Conservation (phyloP, 2,797 vertebrate species). For the Coccyzus lansbergi region DNA sequence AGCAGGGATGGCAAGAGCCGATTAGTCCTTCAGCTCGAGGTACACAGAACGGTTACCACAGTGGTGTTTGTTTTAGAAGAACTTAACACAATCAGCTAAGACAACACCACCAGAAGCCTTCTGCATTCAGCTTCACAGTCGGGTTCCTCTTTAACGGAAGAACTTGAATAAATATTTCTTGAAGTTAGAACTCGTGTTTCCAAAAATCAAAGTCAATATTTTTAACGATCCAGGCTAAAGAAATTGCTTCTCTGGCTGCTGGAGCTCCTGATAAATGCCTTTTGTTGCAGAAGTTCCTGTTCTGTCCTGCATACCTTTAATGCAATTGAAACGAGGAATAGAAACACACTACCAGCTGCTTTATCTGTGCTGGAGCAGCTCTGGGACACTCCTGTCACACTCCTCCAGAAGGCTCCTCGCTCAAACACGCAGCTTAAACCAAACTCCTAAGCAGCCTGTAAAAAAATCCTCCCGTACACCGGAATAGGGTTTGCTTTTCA, state of each 20-base stretch:
- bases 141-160: background rate
- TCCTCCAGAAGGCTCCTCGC: background rate
- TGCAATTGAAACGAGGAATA: background rate
- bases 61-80: background rate
- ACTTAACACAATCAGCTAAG: background rate
- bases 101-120: background rate
- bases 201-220: background rate
- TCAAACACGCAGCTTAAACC: too few relatives aligned
- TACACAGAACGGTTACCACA: background rate
- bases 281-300: background rate
- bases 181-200: background rate
- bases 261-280: background rate
- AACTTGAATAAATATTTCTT: background rate
- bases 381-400: background rate
- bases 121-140: background rate
- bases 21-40: background rate
- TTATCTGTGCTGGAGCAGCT: accelerated
- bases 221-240: background rate
- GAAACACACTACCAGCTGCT: accelerated
- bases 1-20: background rate
- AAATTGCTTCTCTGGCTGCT: accelerated
- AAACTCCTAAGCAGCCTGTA: background rate
- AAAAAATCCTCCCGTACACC: background rate
- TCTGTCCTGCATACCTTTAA: background rate
- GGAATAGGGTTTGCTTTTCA: accelerated